Conservation (phyloP, 2,113 vertebrate species). For the Holacanthus passer region DNA sequence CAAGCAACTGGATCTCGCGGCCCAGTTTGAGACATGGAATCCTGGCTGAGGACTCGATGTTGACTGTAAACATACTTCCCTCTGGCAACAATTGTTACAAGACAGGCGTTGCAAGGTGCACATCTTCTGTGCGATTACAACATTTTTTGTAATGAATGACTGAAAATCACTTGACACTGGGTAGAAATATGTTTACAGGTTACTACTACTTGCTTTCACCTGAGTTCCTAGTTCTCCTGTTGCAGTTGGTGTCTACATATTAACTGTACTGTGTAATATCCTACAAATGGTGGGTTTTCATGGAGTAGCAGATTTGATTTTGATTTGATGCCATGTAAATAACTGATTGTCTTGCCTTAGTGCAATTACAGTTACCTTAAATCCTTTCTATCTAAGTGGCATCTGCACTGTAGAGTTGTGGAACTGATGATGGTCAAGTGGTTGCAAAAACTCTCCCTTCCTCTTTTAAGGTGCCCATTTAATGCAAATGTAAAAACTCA, state of each 20-base stretch:
- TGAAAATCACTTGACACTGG: not conserved
- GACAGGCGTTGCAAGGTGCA: not conserved
- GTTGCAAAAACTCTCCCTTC: not conserved
- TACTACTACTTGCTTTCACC: not conserved
- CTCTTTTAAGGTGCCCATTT: not conserved
- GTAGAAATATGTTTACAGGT: not conserved
- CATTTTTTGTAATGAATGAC: not conserved
- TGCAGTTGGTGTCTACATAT: not conserved
- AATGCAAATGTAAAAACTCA: not conserved
- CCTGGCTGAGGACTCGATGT: not conserved
- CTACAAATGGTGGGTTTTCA: not conserved
- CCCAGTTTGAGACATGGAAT: not conserved
- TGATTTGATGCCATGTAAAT: not conserved
- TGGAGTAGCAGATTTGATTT: not conserved
- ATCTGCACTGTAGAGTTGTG: not conserved
- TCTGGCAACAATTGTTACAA: not conserved
- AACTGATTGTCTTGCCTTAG: not conserved
- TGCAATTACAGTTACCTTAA: not conserved
- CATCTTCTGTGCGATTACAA: not conserved
- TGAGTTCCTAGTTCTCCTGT: too few species aligned
- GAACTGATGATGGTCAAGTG: not conserved
- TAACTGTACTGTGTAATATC: not conserved
- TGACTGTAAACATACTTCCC: slow-evolving; percentile 9
- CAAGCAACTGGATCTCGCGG: not conserved
- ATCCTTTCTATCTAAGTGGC: not conserved